Base-by-base conservation (phyloP, 2,113 vertebrate genomes). In the Cyanoderma ruficeps region DNA sequence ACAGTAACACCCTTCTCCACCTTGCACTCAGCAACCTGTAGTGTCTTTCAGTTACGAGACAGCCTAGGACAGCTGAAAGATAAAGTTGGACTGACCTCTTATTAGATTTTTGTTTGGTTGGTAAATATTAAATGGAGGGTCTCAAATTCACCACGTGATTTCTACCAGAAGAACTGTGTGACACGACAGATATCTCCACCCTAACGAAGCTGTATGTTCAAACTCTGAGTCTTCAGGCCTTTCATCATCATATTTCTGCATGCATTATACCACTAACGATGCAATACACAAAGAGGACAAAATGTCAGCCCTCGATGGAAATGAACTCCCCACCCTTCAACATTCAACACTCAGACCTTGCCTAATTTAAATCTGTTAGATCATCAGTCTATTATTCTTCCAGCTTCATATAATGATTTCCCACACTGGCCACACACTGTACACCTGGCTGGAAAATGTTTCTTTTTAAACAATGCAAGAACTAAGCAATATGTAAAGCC, bases 381-480 rank as follows among this genome's bases (percentile, higher is more conserved):
- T 71, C 71, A 63, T 39, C 67, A 65, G 17, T 61, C 47, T 77
- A 63, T 81, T 89, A 96, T 96, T 94, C 70, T 46, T 89, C 85
- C 56, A 89, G 81, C 76, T 87, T 93, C 91, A 61, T 85, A 56
- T 46, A 92, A 93, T 60, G 86, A 86, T 87, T 95, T 86, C 80
- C 89, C 69, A 83, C 67, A 74, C 15, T 72, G 68, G 55, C 65
- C 85, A 88, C 71, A 49, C 59, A 46, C 75, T 86, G 74, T 31
- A 94, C 80, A 97, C 93, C 96, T 95, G 83, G 68, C 39, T 94
- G n/a, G 63, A 93, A 92, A 83, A 50, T 52, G 90, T 71, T 94
- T 96, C 71, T 41, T 93, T 96, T 97, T 94, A 96, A 97, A 97
- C 94, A 95, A 95, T 84, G 76, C 67, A 91, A 96, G 87, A 93